These are phyloP conservation scores for Aurelia aurita DNA, from an alignment of 30 jellyfish, hydroid and myxozoan genomes.

Conservation along the genomic window DNA sequence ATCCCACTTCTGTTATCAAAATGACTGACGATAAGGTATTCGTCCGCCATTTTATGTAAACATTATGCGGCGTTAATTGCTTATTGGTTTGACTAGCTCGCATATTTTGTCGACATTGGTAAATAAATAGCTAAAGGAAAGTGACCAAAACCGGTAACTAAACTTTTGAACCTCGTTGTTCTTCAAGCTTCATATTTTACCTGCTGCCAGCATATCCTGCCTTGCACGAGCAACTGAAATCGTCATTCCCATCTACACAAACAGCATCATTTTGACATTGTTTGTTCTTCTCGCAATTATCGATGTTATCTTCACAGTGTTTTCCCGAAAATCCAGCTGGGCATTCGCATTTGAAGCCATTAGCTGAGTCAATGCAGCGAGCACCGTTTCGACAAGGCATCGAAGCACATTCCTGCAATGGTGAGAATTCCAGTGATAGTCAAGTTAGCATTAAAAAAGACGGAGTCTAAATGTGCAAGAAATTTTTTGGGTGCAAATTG, in stretches of 20 bases:
- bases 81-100: too few species aligned
- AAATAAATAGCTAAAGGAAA: too few species aligned
- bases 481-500: too few species aligned
- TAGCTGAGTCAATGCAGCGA: constrained; percentile 86
- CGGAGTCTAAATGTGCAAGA: too few species aligned
- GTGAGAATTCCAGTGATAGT: not conserved
- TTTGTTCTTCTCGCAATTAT: constrained; percentile 85
- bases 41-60: too few species aligned
- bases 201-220: constrained; percentile 92
- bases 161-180: too few species aligned
- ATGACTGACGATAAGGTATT: too few species aligned
- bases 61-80: too few species aligned
- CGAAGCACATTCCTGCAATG: constrained; percentile 91
- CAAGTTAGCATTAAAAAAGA: too few species aligned
- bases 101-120: too few species aligned
- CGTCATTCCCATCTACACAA: constrained; percentile 91
- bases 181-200: constrained; percentile 21
- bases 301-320: constrained; percentile 80
- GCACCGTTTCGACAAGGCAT: constrained; percentile 89
- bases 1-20: too few species aligned
- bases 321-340: constrained; percentile 83
- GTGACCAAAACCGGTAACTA: too few species aligned
- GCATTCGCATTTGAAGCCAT: constrained; percentile 92
- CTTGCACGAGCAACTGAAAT: constrained; percentile 81
- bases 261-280: constrained; percentile 88